phyloP scores from a whole-genome alignment of 2,888 invertebrate species.

The Chymomyza caudatula region DNA sequence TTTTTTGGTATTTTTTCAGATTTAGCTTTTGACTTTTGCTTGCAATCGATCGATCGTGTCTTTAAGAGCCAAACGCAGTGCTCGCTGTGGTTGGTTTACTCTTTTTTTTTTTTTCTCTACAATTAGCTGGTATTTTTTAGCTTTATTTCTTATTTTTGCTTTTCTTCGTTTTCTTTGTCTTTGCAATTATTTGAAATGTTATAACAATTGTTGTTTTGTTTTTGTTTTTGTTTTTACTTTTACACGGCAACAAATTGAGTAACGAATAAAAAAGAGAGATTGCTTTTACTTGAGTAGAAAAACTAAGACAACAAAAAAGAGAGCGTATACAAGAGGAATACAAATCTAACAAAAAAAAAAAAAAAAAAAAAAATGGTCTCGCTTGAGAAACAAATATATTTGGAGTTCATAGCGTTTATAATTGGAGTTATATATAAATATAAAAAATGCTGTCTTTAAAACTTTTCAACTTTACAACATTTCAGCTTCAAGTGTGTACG shows the following conservation, averaged over 20 bases:
- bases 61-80: background rate
- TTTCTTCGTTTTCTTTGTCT: slow-evolving; percentile 67
- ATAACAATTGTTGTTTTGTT: slow-evolving; percentile 18
- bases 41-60: slow-evolving; percentile 54
- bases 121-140: slow-evolving; percentile 22
- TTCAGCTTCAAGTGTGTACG: background rate
- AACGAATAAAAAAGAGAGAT: slow-evolving; percentile 3
- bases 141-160: slow-evolving; percentile 45
- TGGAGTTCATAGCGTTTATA: slow-evolving; percentile 7
- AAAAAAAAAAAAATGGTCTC: background rate
- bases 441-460: slow-evolving; percentile 16
- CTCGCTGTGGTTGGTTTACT: slow-evolving; percentile 1
- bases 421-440: slow-evolving; percentile 24
- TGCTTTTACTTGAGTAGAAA: slow-evolving; percentile 32
- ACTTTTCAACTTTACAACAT: background rate
- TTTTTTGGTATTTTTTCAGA: slow-evolving; percentile 43
- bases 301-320: slow-evolving; percentile 45
- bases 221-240: slow-evolving; percentile 43
- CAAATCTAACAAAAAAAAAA: slow-evolving; percentile 7
- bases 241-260: slow-evolving; percentile 25
- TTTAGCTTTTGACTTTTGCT: slow-evolving; percentile 57
- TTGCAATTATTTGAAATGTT: slow-evolving; percentile 37
- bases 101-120: slow-evolving; percentile 42
- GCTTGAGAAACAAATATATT: slow-evolving; percentile 10
- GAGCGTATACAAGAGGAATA: slow-evolving; percentile 12